Evolutionary conservation across 2,888 invertebrate species (phyloP), one percentile per base, ranked within the genome.

Genomic region (Escarpia spicata): DNA sequence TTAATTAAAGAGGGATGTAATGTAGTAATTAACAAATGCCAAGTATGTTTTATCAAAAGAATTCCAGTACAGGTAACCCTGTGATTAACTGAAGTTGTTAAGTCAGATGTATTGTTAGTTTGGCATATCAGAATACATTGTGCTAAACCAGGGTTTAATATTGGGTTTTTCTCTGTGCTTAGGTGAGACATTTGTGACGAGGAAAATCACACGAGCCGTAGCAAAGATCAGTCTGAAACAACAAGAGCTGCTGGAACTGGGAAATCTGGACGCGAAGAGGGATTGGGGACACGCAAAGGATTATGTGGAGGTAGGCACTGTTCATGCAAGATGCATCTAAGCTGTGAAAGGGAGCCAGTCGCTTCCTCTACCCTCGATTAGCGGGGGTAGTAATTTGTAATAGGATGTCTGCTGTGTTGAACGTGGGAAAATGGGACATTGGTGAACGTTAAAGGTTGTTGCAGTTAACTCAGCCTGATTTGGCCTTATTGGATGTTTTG

Each of bases 101-200:
- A 75, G 75, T 75, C 19, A 15, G 15, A 52, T 75, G 26, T 75
- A 75, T n/a, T 52, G 9, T 52, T 52, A 12, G 52, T 52, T 12
- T 52, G 52, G 52, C 12, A 12, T 52, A 52, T 12, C 52, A 52
- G 52, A 3, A 52, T 9, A 52, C 2, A 75, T n/a, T 15, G 75
- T 75, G 19, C 26, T 26, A 26, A 75, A 26, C 6, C 3, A 4
- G n/a, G 19, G 0, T 75, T 75, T 75, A 26, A 75, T 75, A 37
- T 37, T 37, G 37, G 37, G 37, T 52, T 9, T 52, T 52, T 52
- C 52, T 52, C 52, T 52, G 15, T 52, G 15, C 15, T 15, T 94
- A 97, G 97, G 99, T 19, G 99, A 99, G 97, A 99, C 98, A 96
- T 99, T 99, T 97, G 99, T 99, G 10, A 99, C 99, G 0, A 97